Conservation (phyloP, 1,140 invertebrate genomes). For the Drosophila baimaii region DNA sequence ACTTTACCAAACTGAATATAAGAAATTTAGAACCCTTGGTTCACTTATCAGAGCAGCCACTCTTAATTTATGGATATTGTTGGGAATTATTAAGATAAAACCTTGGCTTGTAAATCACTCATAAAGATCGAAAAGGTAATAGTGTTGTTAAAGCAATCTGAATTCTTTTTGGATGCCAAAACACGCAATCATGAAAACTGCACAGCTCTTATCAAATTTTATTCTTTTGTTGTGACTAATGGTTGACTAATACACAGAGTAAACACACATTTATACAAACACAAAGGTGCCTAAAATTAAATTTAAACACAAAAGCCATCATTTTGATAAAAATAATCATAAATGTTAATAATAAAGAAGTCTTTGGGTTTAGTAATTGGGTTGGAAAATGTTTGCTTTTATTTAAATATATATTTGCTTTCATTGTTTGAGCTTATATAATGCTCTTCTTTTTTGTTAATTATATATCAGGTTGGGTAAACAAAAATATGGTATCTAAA, state of each 20-base stretch:
- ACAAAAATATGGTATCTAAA: slow-evolving; percentile 55
- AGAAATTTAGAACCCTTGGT: no score
- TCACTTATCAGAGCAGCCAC: not conserved
- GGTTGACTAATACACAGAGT: slow-evolving; percentile 13
- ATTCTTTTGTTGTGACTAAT: slow-evolving; percentile 35
- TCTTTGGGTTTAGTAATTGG: not conserved
- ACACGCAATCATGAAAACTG: slow-evolving; percentile 7
- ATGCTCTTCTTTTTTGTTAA: not conserved
- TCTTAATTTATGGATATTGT: not conserved
- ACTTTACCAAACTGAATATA: no score
- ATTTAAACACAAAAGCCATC: not conserved
- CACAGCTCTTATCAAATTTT: slow-evolving; percentile 19
- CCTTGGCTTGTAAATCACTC: not conserved
- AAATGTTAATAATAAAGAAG: not conserved
- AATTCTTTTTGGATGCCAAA: not conserved
- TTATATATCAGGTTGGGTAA: slow-evolving; percentile 19
- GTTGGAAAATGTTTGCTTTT: not conserved
- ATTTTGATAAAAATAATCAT: not conserved
- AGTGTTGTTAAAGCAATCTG: not conserved
- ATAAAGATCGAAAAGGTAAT: slow-evolving; percentile 2
- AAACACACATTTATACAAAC: not conserved
- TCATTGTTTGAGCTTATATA: slow-evolving; percentile 6
- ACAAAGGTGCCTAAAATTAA: slow-evolving; percentile 1
- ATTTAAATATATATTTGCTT: not conserved
- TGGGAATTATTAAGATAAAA: not conserved